Evolutionary conservation across 2,888 invertebrate species (phyloP), one percentile per base, ranked within the genome.

Genomic region (Lypha dubia): DNA sequence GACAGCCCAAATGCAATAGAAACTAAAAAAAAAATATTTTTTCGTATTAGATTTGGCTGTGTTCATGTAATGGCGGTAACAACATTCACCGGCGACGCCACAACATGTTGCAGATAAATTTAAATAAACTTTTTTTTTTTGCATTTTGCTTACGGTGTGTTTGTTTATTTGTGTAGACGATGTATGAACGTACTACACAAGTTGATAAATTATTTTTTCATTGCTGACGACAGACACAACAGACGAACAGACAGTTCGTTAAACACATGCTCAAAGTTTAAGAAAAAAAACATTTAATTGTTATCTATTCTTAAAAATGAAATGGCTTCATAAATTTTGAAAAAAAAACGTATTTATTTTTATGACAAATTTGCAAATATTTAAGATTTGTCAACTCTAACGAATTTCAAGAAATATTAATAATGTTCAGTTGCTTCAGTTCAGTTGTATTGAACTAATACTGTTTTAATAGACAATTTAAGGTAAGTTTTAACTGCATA

Each of bases 91-190:
- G 79, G 79, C 51, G 79, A 83, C 71, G 79, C 83, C 83, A 83
- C 74, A 83, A 83, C 70, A 79, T 83, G 83, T 83, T 79, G 83
- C 83, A 83, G 83, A 83, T 83, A 79, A 75, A 73, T 75, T 79
- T 65, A 17, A 70, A 74, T 70, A 81, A 53, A 83, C 46, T 41
- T 75, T 68, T 79, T 73, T 74, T 15, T 80, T 68, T 58, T 13
- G 1, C 28, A 38, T 38, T n/a, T n/a, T n/a, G n/a, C n/a, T 60
- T n/a, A 15, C 46, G n/a, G 28, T 67, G 22, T 11, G 53, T 38
- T 49, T 70, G 51, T 58, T 79, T 35, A 35, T 49, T 56, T 56
- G 35, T 58, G n/a, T 20, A 77, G 77, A 41, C 28, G 77, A 41
- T 20, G 41, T 60, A 75, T 22, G 15, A 79, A 74, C 62, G 60